Percentiles rank a stretch among this genome's conserved stretches.
Evolutionary conservation across 2,888 invertebrate species (phyloP).

Genomic region (Tachina fera): DNA sequence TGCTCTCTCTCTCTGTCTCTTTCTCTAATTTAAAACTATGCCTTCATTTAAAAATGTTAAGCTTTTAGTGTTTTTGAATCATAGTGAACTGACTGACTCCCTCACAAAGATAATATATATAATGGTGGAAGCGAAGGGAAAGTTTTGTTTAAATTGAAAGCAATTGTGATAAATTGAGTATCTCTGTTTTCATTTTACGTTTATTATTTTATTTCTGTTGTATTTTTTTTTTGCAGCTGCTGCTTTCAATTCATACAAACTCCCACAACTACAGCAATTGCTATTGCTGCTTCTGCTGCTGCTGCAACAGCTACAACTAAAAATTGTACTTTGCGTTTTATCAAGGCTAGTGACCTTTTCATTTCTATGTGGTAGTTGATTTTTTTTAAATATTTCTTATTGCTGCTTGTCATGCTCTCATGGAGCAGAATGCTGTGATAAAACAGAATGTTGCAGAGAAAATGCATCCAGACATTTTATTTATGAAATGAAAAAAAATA

Average conservation of each 20-base stretch:
- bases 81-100: neutral
- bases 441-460: slow-evolving; percentile 48
- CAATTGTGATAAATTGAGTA: slow-evolving; percentile 72
- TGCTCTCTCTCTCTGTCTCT: neutral
- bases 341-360: slow-evolving; percentile 72
- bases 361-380: slow-evolving; percentile 37
- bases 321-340: slow-evolving; percentile 63
- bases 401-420: slow-evolving; percentile 51
- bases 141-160: slow-evolving; percentile 66
- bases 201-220: slow-evolving; percentile 52
- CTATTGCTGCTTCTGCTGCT: neutral
- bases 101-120: neutral
- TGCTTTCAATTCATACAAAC: slow-evolving; percentile 48
- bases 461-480: slow-evolving; percentile 57
- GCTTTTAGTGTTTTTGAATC: neutral
- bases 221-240: neutral
- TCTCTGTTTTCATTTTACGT: slow-evolving; percentile 69
- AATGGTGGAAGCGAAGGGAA: neutral
- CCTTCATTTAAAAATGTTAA: neutral
- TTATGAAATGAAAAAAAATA: slow-evolving; percentile 32
- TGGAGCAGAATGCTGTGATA: slow-evolving; percentile 45
- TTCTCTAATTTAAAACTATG: neutral
- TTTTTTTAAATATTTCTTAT: slow-evolving; percentile 23
- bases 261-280: slow-evolving; percentile 55
- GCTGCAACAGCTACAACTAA: slow-evolving; percentile 23